Evolutionary conservation across 2,113 vertebrate genomes (phyloP), one percentile per base, ranked within the genome.

Genomic region (Sprattus sprattus): DNA sequence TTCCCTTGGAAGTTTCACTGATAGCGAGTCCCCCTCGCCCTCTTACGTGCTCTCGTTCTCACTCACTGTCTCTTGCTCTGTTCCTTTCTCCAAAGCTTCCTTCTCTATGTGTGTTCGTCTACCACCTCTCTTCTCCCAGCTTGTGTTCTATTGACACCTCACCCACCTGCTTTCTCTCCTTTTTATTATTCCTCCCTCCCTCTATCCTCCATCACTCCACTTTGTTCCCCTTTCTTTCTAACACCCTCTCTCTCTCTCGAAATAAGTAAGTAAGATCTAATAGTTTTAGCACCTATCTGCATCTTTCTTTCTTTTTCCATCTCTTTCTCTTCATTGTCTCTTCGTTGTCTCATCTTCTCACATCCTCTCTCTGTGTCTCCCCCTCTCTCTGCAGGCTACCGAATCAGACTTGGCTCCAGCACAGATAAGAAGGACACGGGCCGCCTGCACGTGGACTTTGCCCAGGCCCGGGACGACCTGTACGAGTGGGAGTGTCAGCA

Each of bases 401-500:
- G 97, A 80, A 96, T 99, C 93, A 93, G 97, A 7, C 91, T 99
- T 88, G 98, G 98, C 88, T 98, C 98, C 90, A 99, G 97, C 94
- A 98, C 97, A 0, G 97, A 99, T 93, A 98, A 98, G 91, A 98
- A 98, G 91, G 98, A 99, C 92, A 96, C 96, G 0, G 98, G 98
- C 1, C 94, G 97, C 1, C 96, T 99, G 84, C 97, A 99, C 0
- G 97, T 99, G 91, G 98, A 99, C 91, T 99, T 98, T 13, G 98
- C 98, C 0, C 97, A 99, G 92, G 98, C 98, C 18, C 93, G 97
- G 87, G 98, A 99, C 0, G 98, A 99, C 85, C 94, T 99, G n/a
- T 99, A 99, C 0, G 97, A 99, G 91, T 99, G 98, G 98, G 98
- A 99, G 82, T 99, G 98, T 90, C 95, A 92, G 90, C 98, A 99